Conservation (phyloP, 2,113 vertebrate species). For the Cyprichromis sp. region DNA sequence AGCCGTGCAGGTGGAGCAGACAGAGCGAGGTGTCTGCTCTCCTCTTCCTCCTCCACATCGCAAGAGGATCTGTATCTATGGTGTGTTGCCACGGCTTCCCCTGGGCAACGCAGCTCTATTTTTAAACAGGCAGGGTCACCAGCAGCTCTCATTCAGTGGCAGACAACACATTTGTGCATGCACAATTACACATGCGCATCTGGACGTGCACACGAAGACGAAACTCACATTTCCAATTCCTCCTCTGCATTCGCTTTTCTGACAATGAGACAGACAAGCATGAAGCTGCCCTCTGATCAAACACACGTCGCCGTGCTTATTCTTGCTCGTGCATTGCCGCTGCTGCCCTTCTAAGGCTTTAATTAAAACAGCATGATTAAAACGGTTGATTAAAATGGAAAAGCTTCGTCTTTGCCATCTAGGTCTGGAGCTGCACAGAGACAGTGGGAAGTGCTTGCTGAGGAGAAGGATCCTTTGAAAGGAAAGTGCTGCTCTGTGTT, state of each 20-base stretch:
- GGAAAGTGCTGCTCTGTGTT: constrained; percentile 14
- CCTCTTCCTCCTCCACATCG: constrained; percentile 30
- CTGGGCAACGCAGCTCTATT: constrained; percentile 61
- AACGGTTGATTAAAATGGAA: constrained; percentile 27
- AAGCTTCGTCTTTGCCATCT: constrained; percentile 7
- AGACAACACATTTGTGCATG: constrained; percentile 9
- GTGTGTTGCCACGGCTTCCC: constrained; percentile 59
- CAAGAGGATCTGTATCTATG: constrained; percentile 54
- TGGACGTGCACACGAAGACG: neutral
- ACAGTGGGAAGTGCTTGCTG: neutral
- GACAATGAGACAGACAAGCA: neutral
- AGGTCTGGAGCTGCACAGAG: neutral
- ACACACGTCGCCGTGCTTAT: neutral
- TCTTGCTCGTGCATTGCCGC: neutral
- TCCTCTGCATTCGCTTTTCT: neutral
- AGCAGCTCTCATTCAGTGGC: constrained; percentile 24
- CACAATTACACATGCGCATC: neutral
- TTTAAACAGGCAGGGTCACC: constrained; percentile 55
- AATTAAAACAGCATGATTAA: constrained; percentile 31
- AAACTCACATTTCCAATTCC: neutral
- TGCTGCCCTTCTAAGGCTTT: constrained; percentile 1
- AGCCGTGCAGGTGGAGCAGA: constrained; percentile 34
- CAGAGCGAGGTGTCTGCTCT: constrained; percentile 20
- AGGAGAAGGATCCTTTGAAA: neutral
- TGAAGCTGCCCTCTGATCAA: neutral